Percentiles rank a stretch among this genome's conserved stretches.
Conservation (phyloP, 53 echinoderm and acorn worm species). For the Stichopus horrens region DNA sequence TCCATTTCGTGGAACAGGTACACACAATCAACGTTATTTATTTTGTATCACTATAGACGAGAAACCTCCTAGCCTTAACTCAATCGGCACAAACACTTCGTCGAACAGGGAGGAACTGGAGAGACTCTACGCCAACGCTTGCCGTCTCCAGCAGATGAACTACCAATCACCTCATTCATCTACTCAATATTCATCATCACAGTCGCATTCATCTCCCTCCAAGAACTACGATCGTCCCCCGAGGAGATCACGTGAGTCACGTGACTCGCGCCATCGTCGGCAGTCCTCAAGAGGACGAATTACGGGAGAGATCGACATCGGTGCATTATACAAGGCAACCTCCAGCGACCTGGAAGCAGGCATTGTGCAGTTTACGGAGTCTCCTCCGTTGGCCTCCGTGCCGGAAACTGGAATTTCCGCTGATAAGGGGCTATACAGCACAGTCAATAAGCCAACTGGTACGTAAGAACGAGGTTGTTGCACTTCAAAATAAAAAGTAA, state of each 20-base stretch:
- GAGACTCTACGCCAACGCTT: constrained; percentile 72
- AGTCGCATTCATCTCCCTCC: constrained; percentile 47
- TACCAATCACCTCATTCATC: constrained; percentile 53
- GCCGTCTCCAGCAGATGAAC: constrained; percentile 66
- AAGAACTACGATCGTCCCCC: constrained; percentile 46
- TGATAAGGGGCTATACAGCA: constrained; percentile 25
- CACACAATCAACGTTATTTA: neutral
- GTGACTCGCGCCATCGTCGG: constrained; percentile 49
- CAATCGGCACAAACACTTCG: constrained; percentile 56
- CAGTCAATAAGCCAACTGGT: constrained; percentile 25
- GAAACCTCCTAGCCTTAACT: constrained; percentile 48
- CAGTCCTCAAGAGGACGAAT: constrained; percentile 26
- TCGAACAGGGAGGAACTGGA: constrained; percentile 85
- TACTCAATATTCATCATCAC: constrained; percentile 42
- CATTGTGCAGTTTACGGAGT: constrained; percentile 76
- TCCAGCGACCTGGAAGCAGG: constrained; percentile 93
- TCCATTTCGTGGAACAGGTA: neutral
- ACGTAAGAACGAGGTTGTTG: neutral
- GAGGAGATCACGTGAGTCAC: constrained; percentile 31
- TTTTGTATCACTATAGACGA: constrained; percentile 1
- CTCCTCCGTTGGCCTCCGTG: constrained; percentile 77
- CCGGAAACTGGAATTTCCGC: constrained; percentile 58
- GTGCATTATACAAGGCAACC: constrained; percentile 54
- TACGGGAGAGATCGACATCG: constrained; percentile 36
- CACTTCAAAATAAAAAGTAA: too few relatives aligned